Percentiles rank a stretch among this genome's conserved stretches.
These are phyloP conservation scores for Anolis sagrei DNA, from an alignment of 2,113 vertebrate genomes.

Conservation along the genomic window DNA sequence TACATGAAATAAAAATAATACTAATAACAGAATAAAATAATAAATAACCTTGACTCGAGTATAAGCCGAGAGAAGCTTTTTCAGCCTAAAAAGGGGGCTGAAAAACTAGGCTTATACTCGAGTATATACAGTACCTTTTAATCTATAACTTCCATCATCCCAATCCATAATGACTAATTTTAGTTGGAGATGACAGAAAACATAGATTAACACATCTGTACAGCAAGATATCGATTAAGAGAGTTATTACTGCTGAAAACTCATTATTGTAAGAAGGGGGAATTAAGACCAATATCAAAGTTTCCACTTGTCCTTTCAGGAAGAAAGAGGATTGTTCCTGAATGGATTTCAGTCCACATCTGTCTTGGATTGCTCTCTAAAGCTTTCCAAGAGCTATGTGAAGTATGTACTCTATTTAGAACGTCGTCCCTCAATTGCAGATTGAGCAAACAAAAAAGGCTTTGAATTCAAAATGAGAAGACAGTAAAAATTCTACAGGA, in stretches of 20 bases:
- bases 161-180: no score
- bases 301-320: background rate
- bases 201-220: no score
- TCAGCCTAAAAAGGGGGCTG: no score
- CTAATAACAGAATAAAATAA: no score
- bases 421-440: background rate
- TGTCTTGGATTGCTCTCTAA: background rate
- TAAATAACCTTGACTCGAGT: no score
- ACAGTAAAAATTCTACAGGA: background rate
- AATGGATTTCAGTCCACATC: background rate
- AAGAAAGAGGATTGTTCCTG: background rate
- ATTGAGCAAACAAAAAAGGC: background rate
- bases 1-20: no score
- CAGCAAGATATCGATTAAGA: background rate
- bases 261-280: background rate
- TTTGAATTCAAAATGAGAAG: background rate
- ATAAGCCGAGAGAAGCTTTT: no score
- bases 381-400: background rate
- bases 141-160: background rate
- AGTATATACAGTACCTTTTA: no score
- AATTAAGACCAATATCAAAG: background rate
- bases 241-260: no score
- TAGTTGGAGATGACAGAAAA: no score
- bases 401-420: background rate
- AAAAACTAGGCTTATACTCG: no score